phyloP scores from a whole-genome alignment of 2,113 vertebrate species.

The Hypomesus transpacificus region DNA sequence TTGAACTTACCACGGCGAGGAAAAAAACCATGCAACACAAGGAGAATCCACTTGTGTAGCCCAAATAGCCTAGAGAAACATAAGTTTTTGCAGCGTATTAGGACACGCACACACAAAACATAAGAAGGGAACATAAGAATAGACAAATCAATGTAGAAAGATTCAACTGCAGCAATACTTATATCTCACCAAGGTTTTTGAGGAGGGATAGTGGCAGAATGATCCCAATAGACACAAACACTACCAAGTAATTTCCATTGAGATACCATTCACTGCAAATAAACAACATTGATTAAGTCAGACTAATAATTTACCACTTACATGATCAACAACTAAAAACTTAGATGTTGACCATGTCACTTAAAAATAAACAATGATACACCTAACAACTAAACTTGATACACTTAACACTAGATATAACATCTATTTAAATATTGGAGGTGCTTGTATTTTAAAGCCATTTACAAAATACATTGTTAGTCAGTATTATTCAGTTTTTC shows the following conservation, averaged over 20 bases:
- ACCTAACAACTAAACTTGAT: too few relatives aligned
- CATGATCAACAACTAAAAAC: too few relatives aligned
- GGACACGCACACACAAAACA: neutral
- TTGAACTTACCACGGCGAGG: constrained; percentile 85
- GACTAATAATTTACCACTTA: neutral
- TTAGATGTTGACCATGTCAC: too few relatives aligned
- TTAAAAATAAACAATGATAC: too few relatives aligned
- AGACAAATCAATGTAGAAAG: neutral
- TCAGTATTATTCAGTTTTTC: too few relatives aligned
- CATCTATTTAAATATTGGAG: too few relatives aligned
- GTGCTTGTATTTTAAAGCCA: neutral
- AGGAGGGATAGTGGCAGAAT: constrained; percentile 94
- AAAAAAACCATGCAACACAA: constrained; percentile 98
- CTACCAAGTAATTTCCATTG: constrained; percentile 92
- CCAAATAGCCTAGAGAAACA: constrained; percentile 84
- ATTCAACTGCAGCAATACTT: neutral
- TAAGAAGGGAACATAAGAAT: neutral
- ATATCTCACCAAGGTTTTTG: constrained; percentile 89
- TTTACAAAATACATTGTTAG: neutral
- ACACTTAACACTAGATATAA: too few relatives aligned
- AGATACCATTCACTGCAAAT: constrained; percentile 89
- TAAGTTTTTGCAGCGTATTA: constrained; percentile 27
- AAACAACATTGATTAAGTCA: constrained; percentile 15
- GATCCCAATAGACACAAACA: constrained; percentile 86
- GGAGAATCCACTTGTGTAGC: constrained; percentile 96